Evolutionary conservation across 2,113 vertebrate species (phyloP), one percentile per base, ranked within the genome.

Genomic region (Xiphias gladius): DNA sequence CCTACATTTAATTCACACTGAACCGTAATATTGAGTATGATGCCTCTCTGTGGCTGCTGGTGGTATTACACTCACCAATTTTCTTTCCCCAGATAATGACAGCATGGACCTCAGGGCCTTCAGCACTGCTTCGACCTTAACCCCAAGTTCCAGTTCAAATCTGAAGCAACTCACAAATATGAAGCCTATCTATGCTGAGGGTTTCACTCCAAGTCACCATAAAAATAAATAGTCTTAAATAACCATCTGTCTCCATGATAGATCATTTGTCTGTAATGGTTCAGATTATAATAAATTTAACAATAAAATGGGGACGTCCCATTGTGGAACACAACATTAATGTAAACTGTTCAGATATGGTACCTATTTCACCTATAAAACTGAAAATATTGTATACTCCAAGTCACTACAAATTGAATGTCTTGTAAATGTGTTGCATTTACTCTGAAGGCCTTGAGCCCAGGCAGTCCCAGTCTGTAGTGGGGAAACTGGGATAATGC

Each of bases 61-160:
- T 58, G 66, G 59, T 58, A 50, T 73, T 83, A 35, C 66, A 76
- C 26, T 37, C 5, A 73, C 17, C 67, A 30, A 4, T 52, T 52
- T n/a, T 35, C 6, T 52, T 22, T n/a, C 7, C 52, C 52, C 48
- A 46, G 43, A 46, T 48, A 48, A 19, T 48, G 46, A 19, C 17
- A 19, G 5, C 16, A 5, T 4, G 46, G 16, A 48, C 7, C 16
- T 11, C 22, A 22, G 48, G 17, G 4, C 17, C 48, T 52, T 46
- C 4, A 17, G 6, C 17, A 19, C 13, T 43, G 41, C 1, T 43
- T 43, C 7, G 4, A 39, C 41, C 41, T 43, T n/a, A 0, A 14
- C 41, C 41, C 12, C 41, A 43, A 43, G 46, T 19, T 48, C 19
- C 16, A 48, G 46, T 19, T 48, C 6, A 48, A 48, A 19, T 16